Evolutionary conservation across 2,888 invertebrate genomes (phyloP), one percentile per base, ranked within the genome.

Genomic region (Liodrosophila aerea): DNA sequence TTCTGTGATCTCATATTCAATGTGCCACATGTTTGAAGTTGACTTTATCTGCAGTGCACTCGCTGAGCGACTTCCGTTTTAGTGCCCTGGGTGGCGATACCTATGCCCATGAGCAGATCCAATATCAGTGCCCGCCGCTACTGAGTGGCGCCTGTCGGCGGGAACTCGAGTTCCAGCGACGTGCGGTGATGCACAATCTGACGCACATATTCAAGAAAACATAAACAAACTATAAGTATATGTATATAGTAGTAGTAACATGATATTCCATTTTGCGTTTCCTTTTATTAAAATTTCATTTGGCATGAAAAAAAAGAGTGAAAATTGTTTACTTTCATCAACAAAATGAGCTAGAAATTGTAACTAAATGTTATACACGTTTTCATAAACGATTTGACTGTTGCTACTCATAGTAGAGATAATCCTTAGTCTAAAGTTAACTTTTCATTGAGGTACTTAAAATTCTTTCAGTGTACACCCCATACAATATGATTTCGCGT

Each of bases 51-150:
- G 36, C 87, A 94, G 94, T 94, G 73, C 87, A 91, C 62, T 92
- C 94, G 0, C 85, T 90, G 54, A 93, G 94, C 54, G 91, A 93
- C 76, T 94, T 94, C 76, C 91, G 90, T 74, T 94, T 94, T 70
- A 88, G 88, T 8, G 85, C 88, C 11, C 86, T 90, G 0, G 90
- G 91, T 27, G 59, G 69, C 4, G 91, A 91, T 64, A 92, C 93
- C 0, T 88, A 91, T 44, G 92, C 92, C 72, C 88, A 89, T 15
- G 94, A 94, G 88, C 86, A 73, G 44, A 76, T 89, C 7, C 89
- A 89, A 13, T 94, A 93, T 84, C 92, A 94, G 84, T 94, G 94
- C 72, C 94, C 94, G 1, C 90, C 92, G 7, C 82, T 92, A 3
- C 86, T 94, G 39, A 91, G 91, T 2, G 64, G 73, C 0, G 90